Percentiles rank a stretch among this genome's conserved stretches.
These are phyloP conservation scores for Invenusta paracnida DNA, from an alignment of 2,888 invertebrate genomes.

Conservation along the genomic window DNA sequence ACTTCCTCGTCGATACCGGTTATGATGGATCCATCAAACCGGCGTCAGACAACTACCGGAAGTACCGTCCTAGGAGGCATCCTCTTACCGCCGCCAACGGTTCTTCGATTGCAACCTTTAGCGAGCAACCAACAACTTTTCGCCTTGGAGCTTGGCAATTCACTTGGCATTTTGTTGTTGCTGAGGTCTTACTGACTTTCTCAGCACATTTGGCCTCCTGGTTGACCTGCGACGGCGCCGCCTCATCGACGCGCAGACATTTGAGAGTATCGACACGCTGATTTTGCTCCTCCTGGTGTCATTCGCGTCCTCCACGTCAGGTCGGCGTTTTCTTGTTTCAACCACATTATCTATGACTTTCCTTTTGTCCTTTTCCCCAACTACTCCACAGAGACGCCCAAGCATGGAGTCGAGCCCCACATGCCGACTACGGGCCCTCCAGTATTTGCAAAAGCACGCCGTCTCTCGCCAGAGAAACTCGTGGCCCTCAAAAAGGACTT, in stretches of 20 bases:
- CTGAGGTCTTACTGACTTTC: neutral
- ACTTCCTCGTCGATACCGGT: too few relatives aligned
- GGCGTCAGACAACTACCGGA: too few relatives aligned
- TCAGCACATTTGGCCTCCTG: neutral
- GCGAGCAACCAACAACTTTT: neutral
- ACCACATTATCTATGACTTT: neutral
- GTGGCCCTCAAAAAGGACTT: conserved; percentile 53
- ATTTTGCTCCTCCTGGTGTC: neutral
- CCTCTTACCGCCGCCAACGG: too few relatives aligned
- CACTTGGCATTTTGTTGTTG: neutral
- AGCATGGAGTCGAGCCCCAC: conserved; percentile 48
- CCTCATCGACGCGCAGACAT: neutral
- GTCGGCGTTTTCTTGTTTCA: neutral
- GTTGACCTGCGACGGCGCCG: neutral
- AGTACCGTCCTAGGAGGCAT: too few relatives aligned
- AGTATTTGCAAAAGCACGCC: conserved; percentile 50
- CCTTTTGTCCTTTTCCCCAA: neutral
- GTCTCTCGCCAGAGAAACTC: conserved; percentile 52
- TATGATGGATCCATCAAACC: too few relatives aligned
- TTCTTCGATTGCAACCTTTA: neutral
- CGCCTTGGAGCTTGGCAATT: neutral
- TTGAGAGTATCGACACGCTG: neutral
- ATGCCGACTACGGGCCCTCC: conserved; percentile 53
- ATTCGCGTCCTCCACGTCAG: neutral
- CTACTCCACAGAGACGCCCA: neutral